These are phyloP conservation scores for Arvicanthis niloticus DNA, from an alignment of 2,113 vertebrate genomes.

Conservation along the genomic window DNA sequence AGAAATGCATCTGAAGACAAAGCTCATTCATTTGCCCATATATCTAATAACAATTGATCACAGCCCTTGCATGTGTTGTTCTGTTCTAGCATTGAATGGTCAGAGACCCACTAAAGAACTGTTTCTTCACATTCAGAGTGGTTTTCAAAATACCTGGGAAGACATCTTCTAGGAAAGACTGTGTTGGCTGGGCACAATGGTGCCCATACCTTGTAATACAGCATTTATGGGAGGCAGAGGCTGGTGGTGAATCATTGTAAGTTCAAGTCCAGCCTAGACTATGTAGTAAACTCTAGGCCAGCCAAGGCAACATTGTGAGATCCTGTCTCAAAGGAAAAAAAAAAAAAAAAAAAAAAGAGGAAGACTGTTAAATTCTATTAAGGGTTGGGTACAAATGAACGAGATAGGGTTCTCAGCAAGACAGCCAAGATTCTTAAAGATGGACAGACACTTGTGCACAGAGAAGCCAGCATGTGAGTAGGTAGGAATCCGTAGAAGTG, in stretches of 20 bases:
- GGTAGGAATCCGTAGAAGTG: not conserved
- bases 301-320: not conserved
- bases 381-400: not conserved
- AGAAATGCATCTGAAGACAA: not conserved
- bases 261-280: not conserved
- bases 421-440: not conserved
- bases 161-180: not conserved
- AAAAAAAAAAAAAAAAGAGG: too few relatives aligned
- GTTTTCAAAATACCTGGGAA: not conserved
- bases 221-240: not conserved
- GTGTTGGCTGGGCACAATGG: not conserved
- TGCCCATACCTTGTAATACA: not conserved
- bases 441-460: not conserved
- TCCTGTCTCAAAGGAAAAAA: too few relatives aligned
- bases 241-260: not conserved
- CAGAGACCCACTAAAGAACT: not conserved
- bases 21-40: not conserved
- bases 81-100: not conserved
- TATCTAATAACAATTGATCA: not conserved
- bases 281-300: not conserved
- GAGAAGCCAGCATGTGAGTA: not conserved
- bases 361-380: not conserved
- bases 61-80: not conserved
- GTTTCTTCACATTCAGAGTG: not conserved
- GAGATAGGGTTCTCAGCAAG: not conserved